Percentiles rank a stretch among this genome's conserved stretches.
These are phyloP conservation scores for Arctocebus calabarensis DNA, from an alignment of 2,797 vertebrate species.

Conservation along the genomic window DNA sequence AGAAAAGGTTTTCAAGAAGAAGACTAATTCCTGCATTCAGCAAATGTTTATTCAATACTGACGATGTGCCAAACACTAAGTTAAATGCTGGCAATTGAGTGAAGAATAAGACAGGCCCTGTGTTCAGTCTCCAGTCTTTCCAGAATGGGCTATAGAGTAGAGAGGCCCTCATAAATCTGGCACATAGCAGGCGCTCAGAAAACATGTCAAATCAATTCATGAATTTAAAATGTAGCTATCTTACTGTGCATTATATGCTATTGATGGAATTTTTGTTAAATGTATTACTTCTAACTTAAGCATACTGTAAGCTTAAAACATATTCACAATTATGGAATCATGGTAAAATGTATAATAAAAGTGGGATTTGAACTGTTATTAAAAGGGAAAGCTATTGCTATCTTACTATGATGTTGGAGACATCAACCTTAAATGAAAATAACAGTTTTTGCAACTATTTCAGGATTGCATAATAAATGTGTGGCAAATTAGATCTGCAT, in stretches of 20 bases:
- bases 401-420: not conserved
- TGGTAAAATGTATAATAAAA: constrained; percentile 10
- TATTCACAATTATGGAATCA: not conserved
- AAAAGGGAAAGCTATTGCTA: constrained; percentile 11
- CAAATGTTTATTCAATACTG: not conserved
- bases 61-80: not conserved
- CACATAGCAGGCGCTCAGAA: not conserved
- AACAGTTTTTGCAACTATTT: constrained; percentile 10
- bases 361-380: constrained; percentile 22
- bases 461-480: not conserved
- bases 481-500: not conserved
- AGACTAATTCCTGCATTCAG: not conserved
- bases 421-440: constrained; percentile 21
- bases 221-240: constrained; percentile 54
- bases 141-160: not conserved
- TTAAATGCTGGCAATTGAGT: not conserved
- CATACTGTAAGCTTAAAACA: not conserved
- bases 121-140: not conserved
- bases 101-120: not conserved
- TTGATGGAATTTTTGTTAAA: not conserved
- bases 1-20: not conserved
- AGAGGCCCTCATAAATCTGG: not conserved
- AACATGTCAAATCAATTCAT: constrained; percentile 10
- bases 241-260: not conserved
- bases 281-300: not conserved